Evolutionary conservation across 2,113 vertebrate genomes (phyloP).

Genomic region (Cryptomyrus ogoouensis): DNA sequence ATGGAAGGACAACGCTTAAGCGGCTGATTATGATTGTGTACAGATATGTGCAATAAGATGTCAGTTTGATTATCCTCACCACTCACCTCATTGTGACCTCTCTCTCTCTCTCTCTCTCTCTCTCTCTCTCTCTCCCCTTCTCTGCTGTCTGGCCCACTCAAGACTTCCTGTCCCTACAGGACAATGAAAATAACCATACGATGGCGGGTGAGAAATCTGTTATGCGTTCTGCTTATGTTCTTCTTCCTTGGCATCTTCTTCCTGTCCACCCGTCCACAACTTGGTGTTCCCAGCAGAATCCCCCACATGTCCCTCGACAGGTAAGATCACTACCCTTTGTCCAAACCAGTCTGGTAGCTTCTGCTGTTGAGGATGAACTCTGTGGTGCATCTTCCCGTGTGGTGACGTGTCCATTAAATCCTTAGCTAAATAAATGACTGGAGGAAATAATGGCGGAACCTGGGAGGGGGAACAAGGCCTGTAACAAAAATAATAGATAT

Average conservation of each 20-base stretch:
- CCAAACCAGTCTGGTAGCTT: not conserved
- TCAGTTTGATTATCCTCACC: not conserved
- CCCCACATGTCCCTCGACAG: not conserved
- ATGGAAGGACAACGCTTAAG: not conserved
- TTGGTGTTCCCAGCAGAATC: not conserved
- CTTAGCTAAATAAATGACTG: not conserved
- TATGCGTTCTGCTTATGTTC: not conserved
- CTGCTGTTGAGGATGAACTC: not conserved
- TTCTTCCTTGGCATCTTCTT: not conserved
- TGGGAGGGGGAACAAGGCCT: not conserved
- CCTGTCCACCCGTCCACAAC: not conserved
- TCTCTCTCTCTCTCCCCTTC: not conserved
- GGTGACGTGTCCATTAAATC: not conserved
- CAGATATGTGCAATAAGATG: not conserved
- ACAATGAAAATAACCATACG: not conserved
- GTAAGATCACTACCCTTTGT: not conserved
- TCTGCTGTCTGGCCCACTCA: not conserved
- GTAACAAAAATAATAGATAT: not conserved
- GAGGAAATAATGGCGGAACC: not conserved
- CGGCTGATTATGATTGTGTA: not conserved
- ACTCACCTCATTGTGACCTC: not conserved
- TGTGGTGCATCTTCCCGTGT: not conserved
- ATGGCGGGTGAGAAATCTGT: not conserved
- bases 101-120: not conserved
- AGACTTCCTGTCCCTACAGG: not conserved